A percentile compares a stretch with the other conserved stretches of the same genome.
These are phyloP conservation scores for Cheilosia variabilis DNA, from an alignment of 2,888 invertebrate species.

Conservation along the genomic window DNA sequence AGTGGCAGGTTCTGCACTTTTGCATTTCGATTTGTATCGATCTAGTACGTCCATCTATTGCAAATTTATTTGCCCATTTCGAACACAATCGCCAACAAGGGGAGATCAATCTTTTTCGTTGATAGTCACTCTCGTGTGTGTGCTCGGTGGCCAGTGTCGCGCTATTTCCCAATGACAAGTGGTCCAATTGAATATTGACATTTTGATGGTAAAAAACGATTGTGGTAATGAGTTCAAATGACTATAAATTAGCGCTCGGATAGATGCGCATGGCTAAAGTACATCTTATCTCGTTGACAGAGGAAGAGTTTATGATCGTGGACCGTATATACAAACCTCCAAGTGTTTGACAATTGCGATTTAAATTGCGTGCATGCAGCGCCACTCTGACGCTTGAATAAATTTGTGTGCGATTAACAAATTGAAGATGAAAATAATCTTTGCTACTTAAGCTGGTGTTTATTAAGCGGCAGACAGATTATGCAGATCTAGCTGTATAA, in stretches of 20 bases:
- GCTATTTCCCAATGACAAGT: conserved; percentile 64
- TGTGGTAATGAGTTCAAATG: conserved; percentile 74
- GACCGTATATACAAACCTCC: conserved; percentile 16
- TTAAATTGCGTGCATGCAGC: conserved; percentile 59
- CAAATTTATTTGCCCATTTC: conserved; percentile 69
- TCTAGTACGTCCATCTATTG: conserved; percentile 59
- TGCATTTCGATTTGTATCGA: conserved; percentile 49
- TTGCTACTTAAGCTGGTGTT: conserved; percentile 37
- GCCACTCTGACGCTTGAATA: conserved; percentile 67
- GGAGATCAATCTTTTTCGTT: conserved; percentile 60
- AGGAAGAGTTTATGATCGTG: conserved; percentile 47
- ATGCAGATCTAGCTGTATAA: conserved; percentile 24
- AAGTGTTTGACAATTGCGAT: conserved; percentile 55
- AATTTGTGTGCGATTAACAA: conserved; percentile 66
- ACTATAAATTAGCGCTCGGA: conserved; percentile 69
- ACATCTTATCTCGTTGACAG: conserved; percentile 62
- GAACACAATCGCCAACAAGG: conserved; percentile 30
- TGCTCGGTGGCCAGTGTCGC: conserved; percentile 29
- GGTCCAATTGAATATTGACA: conserved; percentile 74
- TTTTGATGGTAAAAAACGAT: conserved; percentile 75
- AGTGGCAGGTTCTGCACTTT: conserved; percentile 55
- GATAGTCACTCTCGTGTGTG: conserved; percentile 16
- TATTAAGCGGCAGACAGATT: conserved; percentile 38
- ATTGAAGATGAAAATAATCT: conserved; percentile 57
- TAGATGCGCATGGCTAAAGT: conserved; percentile 61